Evolutionary conservation across 2,888 invertebrate species (phyloP).

Genomic region (Crepidodera aurea): DNA sequence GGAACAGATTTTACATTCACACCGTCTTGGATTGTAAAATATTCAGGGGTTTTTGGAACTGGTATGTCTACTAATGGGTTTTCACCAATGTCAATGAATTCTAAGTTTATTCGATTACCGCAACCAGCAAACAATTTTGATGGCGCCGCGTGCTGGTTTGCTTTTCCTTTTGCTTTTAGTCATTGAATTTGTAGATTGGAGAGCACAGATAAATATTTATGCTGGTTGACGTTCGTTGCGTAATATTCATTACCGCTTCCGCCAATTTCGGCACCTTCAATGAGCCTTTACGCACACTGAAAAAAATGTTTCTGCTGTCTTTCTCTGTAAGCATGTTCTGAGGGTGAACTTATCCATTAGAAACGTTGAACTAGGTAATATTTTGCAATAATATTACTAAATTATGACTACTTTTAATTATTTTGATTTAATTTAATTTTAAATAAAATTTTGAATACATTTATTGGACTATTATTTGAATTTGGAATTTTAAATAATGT

Average conservation of each 20-base stretch:
- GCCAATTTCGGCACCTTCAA: no score
- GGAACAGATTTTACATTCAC: conserved; percentile 59
- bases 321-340: no score
- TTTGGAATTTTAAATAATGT: no score
- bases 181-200: neutral
- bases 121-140: conserved; percentile 25
- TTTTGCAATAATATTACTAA: no score
- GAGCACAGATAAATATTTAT: conserved; percentile 20
- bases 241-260: conserved; percentile 1
- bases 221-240: neutral
- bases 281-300: no score
- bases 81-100: conserved; percentile 57
- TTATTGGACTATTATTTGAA: no score
- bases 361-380: no score
- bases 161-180: conserved; percentile 2
- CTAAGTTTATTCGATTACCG: conserved; percentile 53
- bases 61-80: conserved; percentile 57
- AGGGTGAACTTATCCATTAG: no score
- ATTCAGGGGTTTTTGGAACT: conserved; percentile 58
- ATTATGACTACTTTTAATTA: no score
- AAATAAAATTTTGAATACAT: no score
- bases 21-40: conserved; percentile 56
- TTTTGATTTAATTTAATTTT: no score
- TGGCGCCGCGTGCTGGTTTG: conserved; percentile 8
- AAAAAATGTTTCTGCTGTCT: no score